Conservation (phyloP, 2,888 invertebrate genomes). For the Pseudococcus longispinus region DNA sequence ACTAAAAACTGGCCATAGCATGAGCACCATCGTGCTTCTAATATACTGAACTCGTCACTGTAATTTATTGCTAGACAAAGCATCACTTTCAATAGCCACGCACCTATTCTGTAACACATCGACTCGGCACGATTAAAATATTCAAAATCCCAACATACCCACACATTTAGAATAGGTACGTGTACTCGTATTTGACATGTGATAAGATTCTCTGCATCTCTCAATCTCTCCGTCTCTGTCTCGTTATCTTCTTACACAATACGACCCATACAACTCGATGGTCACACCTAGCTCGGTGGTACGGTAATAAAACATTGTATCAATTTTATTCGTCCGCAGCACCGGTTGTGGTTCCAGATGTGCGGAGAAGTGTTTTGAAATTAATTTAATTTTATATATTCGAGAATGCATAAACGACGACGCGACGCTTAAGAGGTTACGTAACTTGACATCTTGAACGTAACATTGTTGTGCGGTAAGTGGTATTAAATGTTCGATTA, state of each 20-base stretch:
- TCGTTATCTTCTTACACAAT: not conserved
- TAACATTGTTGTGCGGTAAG: slow-evolving; percentile 6
- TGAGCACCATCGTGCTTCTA: no score
- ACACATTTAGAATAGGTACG: not conserved
- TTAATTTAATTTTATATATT: slow-evolving; percentile 19
- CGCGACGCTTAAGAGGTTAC: not conserved
- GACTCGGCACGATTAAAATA: not conserved
- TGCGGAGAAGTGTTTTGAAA: not conserved
- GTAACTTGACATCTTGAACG: not conserved
- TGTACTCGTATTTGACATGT: not conserved
- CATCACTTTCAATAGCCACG: not conserved
- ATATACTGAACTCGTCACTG: not conserved
- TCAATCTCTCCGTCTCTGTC: not conserved
- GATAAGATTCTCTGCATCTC: not conserved
- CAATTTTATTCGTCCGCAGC: not conserved
- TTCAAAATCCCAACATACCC: not conserved
- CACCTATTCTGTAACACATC: not conserved
- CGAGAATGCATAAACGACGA: not conserved
- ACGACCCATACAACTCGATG: not conserved
- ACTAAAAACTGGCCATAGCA: no score
- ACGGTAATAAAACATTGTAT: slow-evolving; percentile 19
- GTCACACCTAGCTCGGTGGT: not conserved
- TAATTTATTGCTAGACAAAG: not conserved
- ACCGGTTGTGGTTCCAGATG: slow-evolving; percentile 12
- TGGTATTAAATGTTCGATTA: slow-evolving; percentile 24